Base-by-base conservation (phyloP, 2,888 invertebrate genomes). In the Leuctra nigra region DNA sequence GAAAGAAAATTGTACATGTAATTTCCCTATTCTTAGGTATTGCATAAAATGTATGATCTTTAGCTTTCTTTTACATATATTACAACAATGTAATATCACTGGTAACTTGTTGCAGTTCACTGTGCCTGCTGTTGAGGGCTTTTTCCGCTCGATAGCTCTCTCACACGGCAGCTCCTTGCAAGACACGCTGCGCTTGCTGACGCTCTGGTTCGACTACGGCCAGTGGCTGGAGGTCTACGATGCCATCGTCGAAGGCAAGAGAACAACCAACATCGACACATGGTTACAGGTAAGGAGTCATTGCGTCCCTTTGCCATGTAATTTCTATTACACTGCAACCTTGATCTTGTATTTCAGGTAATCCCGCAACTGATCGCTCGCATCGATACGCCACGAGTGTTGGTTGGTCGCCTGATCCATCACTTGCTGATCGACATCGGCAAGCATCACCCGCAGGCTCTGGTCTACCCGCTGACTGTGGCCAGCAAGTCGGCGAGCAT, bases 311-410 rank as follows among this genome's bases (percentile, higher is more conserved):
- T 48, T 20, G 1, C 48, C 13, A 20, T 13, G 11, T 22, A n/a
- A 23, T 23, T 48, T 20, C 13, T 18, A 44, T 29, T 29, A 29
- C 29, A 7, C 11, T 29, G 11, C 6, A 29, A 29, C 6, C 7
- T 29, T 29, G n/a, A 29, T 29, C 11, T 38, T 38, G n/a, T 38
- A 38, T 38, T n/a, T 53, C 64, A 77, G 76, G 97, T 99, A 0
- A 97, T 99, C 64, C 99, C 99, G 0, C 99, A 99, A 70, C 76
- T 99, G 25, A 99, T 99, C 63, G 98, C 99, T 0, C 81, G 99
- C 54, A 97, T 99, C 60, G 99, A 99, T 68, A 95, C 95, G 0
- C 91, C 91, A 0, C 78, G 94, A 33, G 84, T 86, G 54, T 73
- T 93, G 54, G 96, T 98, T 0, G 90, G 91, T 0, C 85, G 90